Conservation (phyloP, 2,888 invertebrate species). For the Alitta virens region DNA sequence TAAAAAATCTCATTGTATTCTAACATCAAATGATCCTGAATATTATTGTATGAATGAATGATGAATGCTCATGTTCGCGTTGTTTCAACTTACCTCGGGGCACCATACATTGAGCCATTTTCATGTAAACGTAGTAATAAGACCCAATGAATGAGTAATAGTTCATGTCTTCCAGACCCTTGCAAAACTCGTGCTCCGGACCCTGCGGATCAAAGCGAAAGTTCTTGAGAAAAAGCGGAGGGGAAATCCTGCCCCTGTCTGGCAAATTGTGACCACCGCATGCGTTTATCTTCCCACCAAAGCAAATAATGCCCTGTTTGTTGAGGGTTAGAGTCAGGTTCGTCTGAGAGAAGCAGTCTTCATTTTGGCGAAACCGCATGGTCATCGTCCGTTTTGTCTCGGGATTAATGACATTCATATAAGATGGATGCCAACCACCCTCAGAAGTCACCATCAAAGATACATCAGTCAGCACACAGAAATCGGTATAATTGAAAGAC, state of each 20-base stretch:
- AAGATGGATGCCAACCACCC: conserved; percentile 32
- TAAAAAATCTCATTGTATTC: too few species aligned
- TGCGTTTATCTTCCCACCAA: conserved; percentile 24
- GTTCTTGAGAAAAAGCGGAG: conserved; percentile 21
- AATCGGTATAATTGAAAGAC: conserved; percentile 26
- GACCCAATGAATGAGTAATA: conserved; percentile 21
- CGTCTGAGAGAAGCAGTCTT: conserved; percentile 25
- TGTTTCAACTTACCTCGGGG: conserved; percentile 22
- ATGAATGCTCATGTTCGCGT: too few species aligned
- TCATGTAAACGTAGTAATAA: conserved; percentile 25
- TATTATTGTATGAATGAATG: too few species aligned
- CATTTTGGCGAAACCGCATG: conserved; percentile 16
- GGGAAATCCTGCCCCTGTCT: conserved; percentile 17
- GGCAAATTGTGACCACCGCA: conserved; percentile 27
- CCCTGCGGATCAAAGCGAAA: conserved; percentile 28
- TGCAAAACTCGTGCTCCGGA: conserved; percentile 11
- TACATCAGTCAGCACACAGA: conserved; percentile 30
- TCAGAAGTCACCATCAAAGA: conserved; percentile 21
- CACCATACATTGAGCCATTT: conserved; percentile 22
- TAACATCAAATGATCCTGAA: too few species aligned
- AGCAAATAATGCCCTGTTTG: conserved; percentile 29
- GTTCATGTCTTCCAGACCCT: conserved; percentile 7
- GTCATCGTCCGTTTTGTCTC: conserved; percentile 15
- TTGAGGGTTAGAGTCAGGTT: conserved; percentile 21
- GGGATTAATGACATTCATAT: conserved; percentile 26